phyloP scores from a whole-genome alignment of 2,113 vertebrate genomes.

The Otocyon megalotis region DNA sequence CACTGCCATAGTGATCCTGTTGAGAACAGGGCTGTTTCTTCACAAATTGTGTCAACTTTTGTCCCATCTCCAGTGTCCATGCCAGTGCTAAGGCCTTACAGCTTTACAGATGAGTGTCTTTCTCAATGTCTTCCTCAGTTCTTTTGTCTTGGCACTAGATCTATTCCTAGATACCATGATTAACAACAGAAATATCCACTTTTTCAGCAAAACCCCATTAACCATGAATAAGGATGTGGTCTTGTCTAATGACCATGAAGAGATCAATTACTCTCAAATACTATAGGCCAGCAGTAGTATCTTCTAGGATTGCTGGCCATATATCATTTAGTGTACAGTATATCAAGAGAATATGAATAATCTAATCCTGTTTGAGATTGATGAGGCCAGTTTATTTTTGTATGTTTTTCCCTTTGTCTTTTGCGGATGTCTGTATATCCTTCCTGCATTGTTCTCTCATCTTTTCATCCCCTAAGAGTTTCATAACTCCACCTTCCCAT shows the following conservation, averaged over 20 bases:
- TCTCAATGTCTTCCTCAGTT: not conserved
- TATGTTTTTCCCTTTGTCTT: not conserved
- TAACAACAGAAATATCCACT: not conserved
- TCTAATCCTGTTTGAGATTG: not conserved
- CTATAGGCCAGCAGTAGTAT: not conserved
- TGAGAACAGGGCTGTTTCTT: not conserved
- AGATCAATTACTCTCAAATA: not conserved
- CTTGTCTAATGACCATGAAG: not conserved
- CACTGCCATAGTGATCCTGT: not conserved
- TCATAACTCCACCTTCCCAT: not conserved
- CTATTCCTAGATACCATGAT: not conserved
- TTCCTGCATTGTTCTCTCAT: not conserved
- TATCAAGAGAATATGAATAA: not conserved
- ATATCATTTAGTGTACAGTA: not conserved
- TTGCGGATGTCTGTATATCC: not conserved
- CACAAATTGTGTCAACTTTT: not conserved
- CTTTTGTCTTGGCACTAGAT: not conserved
- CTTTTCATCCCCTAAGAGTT: not conserved
- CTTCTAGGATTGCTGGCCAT: not conserved
- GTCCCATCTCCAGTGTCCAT: not conserved
- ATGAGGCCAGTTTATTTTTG: not conserved
- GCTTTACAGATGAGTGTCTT: not conserved
- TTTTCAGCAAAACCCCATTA: not conserved
- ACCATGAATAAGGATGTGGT: not conserved
- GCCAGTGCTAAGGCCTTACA: not conserved